Evolutionary conservation across 2,113 vertebrate genomes (phyloP).

Genomic region (Andinoacara biseriatus): DNA sequence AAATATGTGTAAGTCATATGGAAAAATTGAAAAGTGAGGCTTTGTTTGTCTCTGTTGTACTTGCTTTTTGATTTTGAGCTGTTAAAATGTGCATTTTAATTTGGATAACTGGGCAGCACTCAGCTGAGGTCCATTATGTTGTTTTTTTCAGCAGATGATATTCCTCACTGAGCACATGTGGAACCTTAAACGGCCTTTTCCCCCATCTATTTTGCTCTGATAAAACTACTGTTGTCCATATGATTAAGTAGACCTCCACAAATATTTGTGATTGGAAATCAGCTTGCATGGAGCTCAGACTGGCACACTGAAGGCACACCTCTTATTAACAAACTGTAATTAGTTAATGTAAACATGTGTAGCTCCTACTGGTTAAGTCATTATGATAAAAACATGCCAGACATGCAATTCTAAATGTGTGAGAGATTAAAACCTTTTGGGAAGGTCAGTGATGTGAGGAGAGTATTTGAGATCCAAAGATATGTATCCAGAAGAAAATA

Average conservation of each 20-base stretch:
- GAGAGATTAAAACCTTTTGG: background rate
- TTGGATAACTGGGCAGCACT: too few relatives aligned
- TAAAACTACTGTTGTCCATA: background rate
- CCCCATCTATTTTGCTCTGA: background rate
- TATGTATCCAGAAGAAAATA: background rate
- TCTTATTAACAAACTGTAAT: background rate
- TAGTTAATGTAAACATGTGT: background rate
- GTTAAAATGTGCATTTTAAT: too few relatives aligned
- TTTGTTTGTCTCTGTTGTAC: too few relatives aligned
- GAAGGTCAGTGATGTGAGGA: background rate
- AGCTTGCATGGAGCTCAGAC: background rate
- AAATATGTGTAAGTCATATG: too few relatives aligned
- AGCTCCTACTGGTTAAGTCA: background rate
- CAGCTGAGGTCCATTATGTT: too few relatives aligned
- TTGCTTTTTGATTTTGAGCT: too few relatives aligned
- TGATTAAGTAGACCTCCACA: background rate
- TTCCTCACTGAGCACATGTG: too few relatives aligned
- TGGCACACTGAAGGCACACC: background rate
- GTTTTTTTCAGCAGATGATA: too few relatives aligned
- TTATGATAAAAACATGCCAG: background rate
- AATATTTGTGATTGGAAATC: background rate
- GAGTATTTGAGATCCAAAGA: background rate
- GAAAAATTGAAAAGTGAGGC: too few relatives aligned
- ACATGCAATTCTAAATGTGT: background rate
- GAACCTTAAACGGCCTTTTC: background rate